phyloP scores from a whole-genome alignment of 2,113 vertebrate genomes.

The Oxyura jamaicensis region DNA sequence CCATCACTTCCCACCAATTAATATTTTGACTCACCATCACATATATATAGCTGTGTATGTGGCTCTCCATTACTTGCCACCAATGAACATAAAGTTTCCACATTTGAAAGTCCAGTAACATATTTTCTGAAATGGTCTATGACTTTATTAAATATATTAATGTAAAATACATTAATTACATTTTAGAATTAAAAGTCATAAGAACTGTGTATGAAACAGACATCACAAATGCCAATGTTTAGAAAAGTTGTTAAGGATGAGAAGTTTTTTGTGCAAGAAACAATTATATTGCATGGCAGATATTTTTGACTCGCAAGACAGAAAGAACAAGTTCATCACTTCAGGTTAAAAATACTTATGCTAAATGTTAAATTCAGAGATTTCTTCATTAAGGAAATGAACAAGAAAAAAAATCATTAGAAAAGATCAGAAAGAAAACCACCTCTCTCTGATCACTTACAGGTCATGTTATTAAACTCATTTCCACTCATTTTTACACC shows the following conservation, averaged over 20 bases:
- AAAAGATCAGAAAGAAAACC: slow-evolving; percentile 53
- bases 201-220: neutral
- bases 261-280: neutral
- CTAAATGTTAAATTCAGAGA: slow-evolving; percentile 9
- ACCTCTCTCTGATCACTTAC: neutral
- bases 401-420: slow-evolving; percentile 12
- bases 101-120: neutral
- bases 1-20: neutral
- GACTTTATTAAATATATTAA: neutral
- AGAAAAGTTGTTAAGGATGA: slow-evolving; percentile 1
- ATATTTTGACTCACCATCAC: neutral
- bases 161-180: neutral
- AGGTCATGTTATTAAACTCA: slow-evolving; percentile 9
- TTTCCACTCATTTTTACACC: neutral
- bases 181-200: neutral
- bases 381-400: slow-evolving; percentile 39
- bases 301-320: slow-evolving; percentile 12
- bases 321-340: neutral
- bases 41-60: neutral
- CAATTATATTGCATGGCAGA: neutral
- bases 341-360: slow-evolving; percentile 1
- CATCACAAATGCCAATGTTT: neutral
- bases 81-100: neutral
- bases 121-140: neutral
- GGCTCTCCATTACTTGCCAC: neutral